Evolutionary conservation across 2,113 vertebrate species (phyloP).

Genomic region (Sorex araneus): DNA sequence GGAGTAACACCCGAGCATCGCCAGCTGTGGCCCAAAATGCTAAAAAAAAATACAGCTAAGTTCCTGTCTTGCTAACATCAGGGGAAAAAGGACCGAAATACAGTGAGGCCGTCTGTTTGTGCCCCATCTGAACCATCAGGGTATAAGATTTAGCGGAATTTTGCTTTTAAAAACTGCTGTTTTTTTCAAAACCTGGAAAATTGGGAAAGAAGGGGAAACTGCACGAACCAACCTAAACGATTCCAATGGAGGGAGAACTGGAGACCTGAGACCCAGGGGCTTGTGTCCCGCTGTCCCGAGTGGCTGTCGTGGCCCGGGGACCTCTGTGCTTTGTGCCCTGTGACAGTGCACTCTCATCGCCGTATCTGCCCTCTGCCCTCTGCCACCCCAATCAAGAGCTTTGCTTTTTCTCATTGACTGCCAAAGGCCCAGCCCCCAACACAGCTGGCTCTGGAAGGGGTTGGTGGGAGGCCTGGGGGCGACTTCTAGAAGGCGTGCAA

Average conservation of each 20-base stretch:
- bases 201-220: slow-evolving; percentile 26
- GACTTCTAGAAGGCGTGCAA: too few relatives aligned
- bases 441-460: background rate
- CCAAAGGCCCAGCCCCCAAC: background rate
- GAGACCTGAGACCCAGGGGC: too few relatives aligned
- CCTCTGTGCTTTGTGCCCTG: too few relatives aligned
- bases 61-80: background rate
- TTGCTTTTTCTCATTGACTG: background rate
- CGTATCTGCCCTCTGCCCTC: background rate
- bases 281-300: too few relatives aligned
- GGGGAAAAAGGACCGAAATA: background rate
- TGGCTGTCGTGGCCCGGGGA: too few relatives aligned
- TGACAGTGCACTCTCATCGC: background rate
- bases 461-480: too few relatives aligned
- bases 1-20: too few relatives aligned
- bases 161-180: slow-evolving; percentile 10
- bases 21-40: too few relatives aligned
- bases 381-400: background rate
- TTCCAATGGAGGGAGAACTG: background rate
- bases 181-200: slow-evolving; percentile 39
- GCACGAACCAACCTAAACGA: background rate
- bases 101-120: background rate
- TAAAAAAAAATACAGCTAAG: background rate
- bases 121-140: background rate
- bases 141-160: background rate